Evolutionary conservation across 1,140 invertebrate genomes (phyloP).

Genomic region (Heliconius hewitsoni): DNA sequence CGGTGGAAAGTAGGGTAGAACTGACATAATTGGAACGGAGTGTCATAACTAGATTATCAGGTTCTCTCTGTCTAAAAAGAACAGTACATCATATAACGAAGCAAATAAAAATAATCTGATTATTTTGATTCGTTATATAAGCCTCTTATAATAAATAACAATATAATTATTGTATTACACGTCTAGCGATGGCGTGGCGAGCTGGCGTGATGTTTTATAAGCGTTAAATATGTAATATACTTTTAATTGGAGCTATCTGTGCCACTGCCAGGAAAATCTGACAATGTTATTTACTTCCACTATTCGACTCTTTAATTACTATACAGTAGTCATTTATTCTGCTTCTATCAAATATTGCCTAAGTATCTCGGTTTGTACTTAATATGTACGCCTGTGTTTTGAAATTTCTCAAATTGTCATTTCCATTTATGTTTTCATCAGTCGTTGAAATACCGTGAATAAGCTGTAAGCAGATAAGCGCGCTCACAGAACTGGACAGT

Average conservation of each 20-base stretch:
- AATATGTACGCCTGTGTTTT: neutral
- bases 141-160: neutral
- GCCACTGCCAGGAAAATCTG: conserved; percentile 20
- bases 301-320: neutral
- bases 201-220: conserved; percentile 31
- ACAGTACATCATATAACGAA: neutral
- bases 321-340: neutral
- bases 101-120: neutral
- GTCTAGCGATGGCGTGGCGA: neutral
- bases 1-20: no score
- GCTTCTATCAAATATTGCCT: neutral
- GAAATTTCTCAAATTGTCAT: neutral
- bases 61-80: no score
- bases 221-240: conserved; percentile 34
- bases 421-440: conserved; percentile 5
- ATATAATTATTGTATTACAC: conserved; percentile 27
- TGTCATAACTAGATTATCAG: no score
- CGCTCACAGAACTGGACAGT: neutral
- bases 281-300: neutral
- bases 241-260: conserved; percentile 32
- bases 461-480: conserved; percentile 1
- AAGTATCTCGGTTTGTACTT: neutral
- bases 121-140: neutral
- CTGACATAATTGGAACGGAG: no score
- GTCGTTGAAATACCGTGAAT: conserved; percentile 5